Base-by-base conservation (phyloP, 2,797 vertebrate genomes). In the Enteromius viviparus region DNA sequence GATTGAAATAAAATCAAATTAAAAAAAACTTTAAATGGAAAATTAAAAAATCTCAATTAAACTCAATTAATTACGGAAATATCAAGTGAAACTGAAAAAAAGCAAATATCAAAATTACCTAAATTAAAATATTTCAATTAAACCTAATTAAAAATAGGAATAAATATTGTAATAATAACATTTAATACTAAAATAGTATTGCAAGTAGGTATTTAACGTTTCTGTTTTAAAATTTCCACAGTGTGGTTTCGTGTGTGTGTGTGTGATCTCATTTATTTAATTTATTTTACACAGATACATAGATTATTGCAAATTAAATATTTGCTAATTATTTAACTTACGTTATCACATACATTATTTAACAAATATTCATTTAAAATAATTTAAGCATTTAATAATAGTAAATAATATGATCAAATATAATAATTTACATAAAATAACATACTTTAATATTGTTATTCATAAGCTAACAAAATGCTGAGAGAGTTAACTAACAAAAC, bases 231-330 rank as follows among this genome's bases (percentile, higher is more conserved):
- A 69, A 42, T 14, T 17, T 8, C 14, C 29, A 26, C 68, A 70
- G 26, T 47, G 40, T 71, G 9, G 23, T 45, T 49, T 26, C 14
- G 15, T 0, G 11, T 4, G 29, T 32, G 29, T 32, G 12, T 8
- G 12, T 26, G 53, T 55, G 15, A 49, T 17, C 42, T 71, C 8
- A 11, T 19, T 72, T 5, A 19, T 71, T 47, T 17, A 10, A 70
- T 17, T 32, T 6, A 71, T 72, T 72, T 51, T 49, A 49, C 29
- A 49, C 69, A 72, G 32, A 72, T 51, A 21, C 32, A 72, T 72
- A 0, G 32, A 51, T 21, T 71, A 15, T 62, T 23, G 55, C n/a
- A 23, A n/a, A 70, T 26, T 69, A 9, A 70, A 26, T 23, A 45
- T 45, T 15, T 45, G 6, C 42, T 23, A 23, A 11, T 26, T 45